Evolutionary conservation across 2,888 invertebrate genomes (phyloP).

Genomic region (Melolontha melolontha): DNA sequence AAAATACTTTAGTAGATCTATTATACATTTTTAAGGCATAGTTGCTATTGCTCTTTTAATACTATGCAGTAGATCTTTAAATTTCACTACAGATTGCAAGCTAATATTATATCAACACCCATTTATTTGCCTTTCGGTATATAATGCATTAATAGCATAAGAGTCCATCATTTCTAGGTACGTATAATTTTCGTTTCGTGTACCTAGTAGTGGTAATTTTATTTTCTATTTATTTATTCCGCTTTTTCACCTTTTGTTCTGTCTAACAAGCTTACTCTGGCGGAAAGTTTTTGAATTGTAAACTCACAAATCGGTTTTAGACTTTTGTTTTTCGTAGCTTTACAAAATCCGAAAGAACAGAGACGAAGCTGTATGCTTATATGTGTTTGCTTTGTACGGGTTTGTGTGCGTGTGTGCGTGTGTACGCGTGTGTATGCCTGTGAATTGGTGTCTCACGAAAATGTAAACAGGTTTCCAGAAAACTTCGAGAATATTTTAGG

Average conservation of each 20-base stretch:
- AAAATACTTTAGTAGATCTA: too few species aligned
- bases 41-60: too few species aligned
- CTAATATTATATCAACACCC: too few species aligned
- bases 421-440: neutral
- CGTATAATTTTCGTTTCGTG: conserved; percentile 5
- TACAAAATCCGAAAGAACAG: conserved; percentile 7
- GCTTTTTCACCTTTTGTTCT: conserved; percentile 11
- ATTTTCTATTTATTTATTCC: conserved; percentile 1
- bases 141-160: too few species aligned
- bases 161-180: neutral
- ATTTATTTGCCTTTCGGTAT: too few species aligned
- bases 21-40: too few species aligned
- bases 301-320: conserved; percentile 31
- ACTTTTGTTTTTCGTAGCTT: conserved; percentile 13
- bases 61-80: too few species aligned
- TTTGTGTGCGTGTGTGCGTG: neutral
- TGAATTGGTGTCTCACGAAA: conserved; percentile 26
- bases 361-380: neutral
- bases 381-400: too few species aligned
- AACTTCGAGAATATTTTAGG: conserved; percentile 41
- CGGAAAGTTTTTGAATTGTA: conserved; percentile 28
- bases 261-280: too few species aligned
- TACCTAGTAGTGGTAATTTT: too few species aligned
- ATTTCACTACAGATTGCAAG: too few species aligned
- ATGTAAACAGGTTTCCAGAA: conserved; percentile 40